Evolutionary conservation across 2,113 vertebrate genomes (phyloP).

Genomic region (Cyprinodon variegatus): DNA sequence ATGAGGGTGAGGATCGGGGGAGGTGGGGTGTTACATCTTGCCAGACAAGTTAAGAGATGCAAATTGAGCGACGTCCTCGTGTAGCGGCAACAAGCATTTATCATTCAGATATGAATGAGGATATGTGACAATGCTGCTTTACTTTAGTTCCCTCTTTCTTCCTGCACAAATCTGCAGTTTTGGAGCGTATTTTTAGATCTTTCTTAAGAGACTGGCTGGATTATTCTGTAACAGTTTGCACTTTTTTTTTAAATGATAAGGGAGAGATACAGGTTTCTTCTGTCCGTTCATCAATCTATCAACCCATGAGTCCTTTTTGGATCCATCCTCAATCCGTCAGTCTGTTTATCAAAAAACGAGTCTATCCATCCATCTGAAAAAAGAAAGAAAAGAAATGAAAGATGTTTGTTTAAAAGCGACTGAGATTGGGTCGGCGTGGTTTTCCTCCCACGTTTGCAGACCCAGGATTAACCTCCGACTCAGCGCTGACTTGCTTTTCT

Average conservation of each 20-base stretch:
- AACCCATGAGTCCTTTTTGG: no score
- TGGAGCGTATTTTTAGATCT: not conserved
- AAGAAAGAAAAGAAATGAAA: not conserved
- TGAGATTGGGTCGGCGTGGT: not conserved
- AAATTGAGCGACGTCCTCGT: not conserved
- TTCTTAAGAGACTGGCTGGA: no score
- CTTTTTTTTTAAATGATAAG: no score
- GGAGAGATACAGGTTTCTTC: not conserved
- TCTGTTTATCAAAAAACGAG: no score
- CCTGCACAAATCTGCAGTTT: not conserved
- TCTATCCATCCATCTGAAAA: no score
- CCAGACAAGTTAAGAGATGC: not conserved
- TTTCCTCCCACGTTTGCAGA: not conserved
- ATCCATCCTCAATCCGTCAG: no score
- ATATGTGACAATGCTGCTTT: not conserved
- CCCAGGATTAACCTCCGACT: not conserved
- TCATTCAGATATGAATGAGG: not conserved
- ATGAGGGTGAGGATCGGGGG: not conserved
- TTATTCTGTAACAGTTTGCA: not conserved
- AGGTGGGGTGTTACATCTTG: not conserved
- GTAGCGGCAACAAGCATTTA: not conserved
- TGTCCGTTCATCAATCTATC: not conserved
- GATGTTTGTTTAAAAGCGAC: not conserved
- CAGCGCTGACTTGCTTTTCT: not conserved
- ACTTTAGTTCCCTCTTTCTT: not conserved